Conservation (phyloP, 2,888 invertebrate genomes). For the Sepioteuthis lessoniana region DNA sequence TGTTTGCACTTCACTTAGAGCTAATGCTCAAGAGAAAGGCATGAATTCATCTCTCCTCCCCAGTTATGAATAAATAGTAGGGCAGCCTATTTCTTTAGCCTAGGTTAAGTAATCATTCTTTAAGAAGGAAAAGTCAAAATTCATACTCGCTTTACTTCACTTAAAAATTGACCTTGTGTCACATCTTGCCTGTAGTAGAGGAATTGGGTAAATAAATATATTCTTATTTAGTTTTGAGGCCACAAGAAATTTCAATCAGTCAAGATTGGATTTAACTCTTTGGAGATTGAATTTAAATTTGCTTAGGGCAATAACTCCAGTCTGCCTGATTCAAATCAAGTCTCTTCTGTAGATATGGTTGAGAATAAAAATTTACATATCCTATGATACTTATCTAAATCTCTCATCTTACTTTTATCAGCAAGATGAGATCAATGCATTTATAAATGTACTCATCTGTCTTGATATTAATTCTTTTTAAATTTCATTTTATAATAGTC, state of each 20-base stretch:
- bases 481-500: not conserved
- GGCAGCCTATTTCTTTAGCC: too few species aligned
- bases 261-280: not conserved
- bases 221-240: not conserved
- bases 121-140: too few species aligned
- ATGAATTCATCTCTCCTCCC: too few species aligned
- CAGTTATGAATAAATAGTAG: too few species aligned
- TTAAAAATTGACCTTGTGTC: too few species aligned
- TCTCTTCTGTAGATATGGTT: not conserved
- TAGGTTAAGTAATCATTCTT: too few species aligned
- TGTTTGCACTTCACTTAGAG: too few species aligned
- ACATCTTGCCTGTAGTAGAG: too few species aligned
- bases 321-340: not conserved
- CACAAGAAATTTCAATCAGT: not conserved
- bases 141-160: too few species aligned
- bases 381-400: not conserved
- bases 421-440: too few species aligned
- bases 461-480: not conserved
- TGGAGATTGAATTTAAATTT: conserved; percentile 10
- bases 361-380: not conserved
- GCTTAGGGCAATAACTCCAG: not conserved
- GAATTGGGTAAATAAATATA: too few species aligned
- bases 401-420: not conserved
- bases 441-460: not conserved
- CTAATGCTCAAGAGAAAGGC: too few species aligned